These are phyloP conservation scores for Hemistola chrysoprasaria DNA, from an alignment of 2,888 invertebrate species.

Conservation along the genomic window DNA sequence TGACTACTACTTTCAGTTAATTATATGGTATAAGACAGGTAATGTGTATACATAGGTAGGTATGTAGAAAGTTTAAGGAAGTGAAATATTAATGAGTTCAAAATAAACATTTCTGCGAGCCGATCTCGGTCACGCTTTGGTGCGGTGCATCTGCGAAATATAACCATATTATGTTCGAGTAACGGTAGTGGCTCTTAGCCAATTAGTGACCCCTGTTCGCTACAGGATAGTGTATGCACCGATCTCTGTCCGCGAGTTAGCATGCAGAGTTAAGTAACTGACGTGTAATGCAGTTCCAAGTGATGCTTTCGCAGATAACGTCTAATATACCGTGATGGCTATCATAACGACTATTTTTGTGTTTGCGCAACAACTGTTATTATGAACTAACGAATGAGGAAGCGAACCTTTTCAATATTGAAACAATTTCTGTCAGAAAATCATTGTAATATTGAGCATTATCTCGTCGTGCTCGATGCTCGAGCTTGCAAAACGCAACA, in stretches of 20 bases:
- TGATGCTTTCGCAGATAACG: conserved; percentile 25
- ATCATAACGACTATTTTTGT: conserved; percentile 21
- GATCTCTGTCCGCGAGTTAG: conserved; percentile 17
- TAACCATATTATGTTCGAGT: conserved; percentile 28
- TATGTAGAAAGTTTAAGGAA: conserved; percentile 40
- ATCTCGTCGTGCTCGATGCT: not conserved
- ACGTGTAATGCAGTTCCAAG: conserved; percentile 22
- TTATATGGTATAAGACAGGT: conserved; percentile 18
- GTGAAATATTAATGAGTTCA: conserved; percentile 36
- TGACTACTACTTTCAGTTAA: conserved; percentile 11
- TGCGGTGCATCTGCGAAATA: conserved; percentile 33
- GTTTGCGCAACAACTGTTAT: conserved; percentile 11
- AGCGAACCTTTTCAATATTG: conserved; percentile 7
- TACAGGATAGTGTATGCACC: conserved; percentile 6
- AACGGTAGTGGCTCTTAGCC: conserved; percentile 42
- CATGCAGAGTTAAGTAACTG: conserved; percentile 27
- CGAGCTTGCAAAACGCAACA: not conserved
- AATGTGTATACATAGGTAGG: conserved; percentile 5
- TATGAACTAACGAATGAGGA: conserved; percentile 12
- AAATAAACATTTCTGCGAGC: conserved; percentile 41
- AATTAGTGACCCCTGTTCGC: conserved; percentile 40
- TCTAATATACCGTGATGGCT: conserved; percentile 21
- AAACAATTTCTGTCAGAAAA: conserved; percentile 4
- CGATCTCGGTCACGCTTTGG: conserved; percentile 41
- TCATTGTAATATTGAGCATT: not conserved